Conservation (phyloP, 2,888 invertebrate species). For the Oscheius onirici region DNA sequence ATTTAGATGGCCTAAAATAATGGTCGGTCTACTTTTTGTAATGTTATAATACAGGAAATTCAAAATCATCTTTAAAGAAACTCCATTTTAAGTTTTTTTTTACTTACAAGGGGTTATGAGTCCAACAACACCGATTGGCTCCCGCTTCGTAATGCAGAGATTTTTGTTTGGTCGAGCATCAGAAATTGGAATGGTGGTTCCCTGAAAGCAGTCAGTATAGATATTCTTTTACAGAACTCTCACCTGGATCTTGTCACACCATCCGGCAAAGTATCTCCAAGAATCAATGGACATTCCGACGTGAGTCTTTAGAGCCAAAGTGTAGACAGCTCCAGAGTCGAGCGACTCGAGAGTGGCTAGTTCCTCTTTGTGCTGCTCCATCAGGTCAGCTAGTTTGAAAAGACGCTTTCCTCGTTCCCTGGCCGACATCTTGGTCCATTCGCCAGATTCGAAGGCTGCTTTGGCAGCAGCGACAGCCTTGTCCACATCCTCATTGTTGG, state of each 20-base stretch:
- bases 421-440: slow-evolving; percentile 93
- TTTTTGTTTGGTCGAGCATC: slow-evolving; percentile 91
- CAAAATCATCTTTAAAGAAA: too few species aligned
- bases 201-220: slow-evolving; percentile 73
- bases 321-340: slow-evolving; percentile 96
- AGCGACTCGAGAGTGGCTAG: slow-evolving; percentile 91
- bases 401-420: slow-evolving; percentile 87
- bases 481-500: slow-evolving; percentile 84
- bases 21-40: too few species aligned
- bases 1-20: too few species aligned
- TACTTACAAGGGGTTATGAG: slow-evolving; percentile 93
- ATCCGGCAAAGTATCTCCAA: slow-evolving; percentile 92
- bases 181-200: slow-evolving; percentile 88
- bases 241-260: slow-evolving; percentile 92
- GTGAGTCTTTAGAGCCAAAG: slow-evolving; percentile 92
- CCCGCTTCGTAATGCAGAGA: slow-evolving; percentile 84
- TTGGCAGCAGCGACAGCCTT: slow-evolving; percentile 87
- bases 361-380: slow-evolving; percentile 93
- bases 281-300: slow-evolving; percentile 97
- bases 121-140: slow-evolving; percentile 82
- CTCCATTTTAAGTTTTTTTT: too few species aligned
- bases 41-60: too few species aligned
- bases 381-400: slow-evolving; percentile 88
- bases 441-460: slow-evolving; percentile 77
- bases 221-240: neutral